Evolutionary conservation across 2,888 invertebrate genomes (phyloP).

Genomic region (Coleophora deauratella): DNA sequence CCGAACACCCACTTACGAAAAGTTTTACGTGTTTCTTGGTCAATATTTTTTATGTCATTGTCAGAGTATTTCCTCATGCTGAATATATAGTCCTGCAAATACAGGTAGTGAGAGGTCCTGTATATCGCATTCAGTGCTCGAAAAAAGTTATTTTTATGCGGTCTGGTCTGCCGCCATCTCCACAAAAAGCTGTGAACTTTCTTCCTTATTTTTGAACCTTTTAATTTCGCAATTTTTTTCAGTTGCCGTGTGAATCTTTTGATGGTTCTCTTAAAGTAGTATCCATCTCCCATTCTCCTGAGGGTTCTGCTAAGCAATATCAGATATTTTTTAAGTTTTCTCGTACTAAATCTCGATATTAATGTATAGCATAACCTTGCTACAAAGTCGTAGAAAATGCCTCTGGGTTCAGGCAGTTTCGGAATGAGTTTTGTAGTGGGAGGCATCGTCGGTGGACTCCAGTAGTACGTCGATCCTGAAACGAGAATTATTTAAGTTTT

Average conservation of each 20-base stretch:
- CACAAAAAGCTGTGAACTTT: slow-evolving; percentile 28
- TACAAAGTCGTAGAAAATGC: slow-evolving; percentile 41
- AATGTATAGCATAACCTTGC: slow-evolving; percentile 36
- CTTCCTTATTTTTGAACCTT: slow-evolving; percentile 22
- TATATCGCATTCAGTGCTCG: slow-evolving; percentile 36
- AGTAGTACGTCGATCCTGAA: not conserved
- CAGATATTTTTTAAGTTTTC: slow-evolving; percentile 31
- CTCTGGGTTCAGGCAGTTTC: slow-evolving; percentile 19
- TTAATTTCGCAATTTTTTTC: slow-evolving; percentile 24
- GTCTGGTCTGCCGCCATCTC: slow-evolving; percentile 26
- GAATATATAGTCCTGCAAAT: slow-evolving; percentile 44
- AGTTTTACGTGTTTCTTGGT: slow-evolving; percentile 28
- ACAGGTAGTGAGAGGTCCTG: slow-evolving; percentile 21
- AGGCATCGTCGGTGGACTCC: not conserved
- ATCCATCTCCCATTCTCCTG: slow-evolving; percentile 24
- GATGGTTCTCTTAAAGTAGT: slow-evolving; percentile 28
- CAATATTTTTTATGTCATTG: slow-evolving; percentile 23
- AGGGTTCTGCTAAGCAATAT: slow-evolving; percentile 30
- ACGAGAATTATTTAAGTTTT: slow-evolving; percentile 3
- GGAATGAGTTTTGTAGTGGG: not conserved
- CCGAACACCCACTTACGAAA: slow-evolving; percentile 32
- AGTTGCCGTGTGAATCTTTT: slow-evolving; percentile 28
- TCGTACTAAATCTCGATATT: slow-evolving; percentile 24
- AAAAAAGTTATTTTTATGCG: slow-evolving; percentile 32
- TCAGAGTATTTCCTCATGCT: slow-evolving; percentile 33